These are phyloP conservation scores for Drosophila parthenogenetica DNA, from an alignment of 2,888 invertebrate genomes.

Conservation along the genomic window DNA sequence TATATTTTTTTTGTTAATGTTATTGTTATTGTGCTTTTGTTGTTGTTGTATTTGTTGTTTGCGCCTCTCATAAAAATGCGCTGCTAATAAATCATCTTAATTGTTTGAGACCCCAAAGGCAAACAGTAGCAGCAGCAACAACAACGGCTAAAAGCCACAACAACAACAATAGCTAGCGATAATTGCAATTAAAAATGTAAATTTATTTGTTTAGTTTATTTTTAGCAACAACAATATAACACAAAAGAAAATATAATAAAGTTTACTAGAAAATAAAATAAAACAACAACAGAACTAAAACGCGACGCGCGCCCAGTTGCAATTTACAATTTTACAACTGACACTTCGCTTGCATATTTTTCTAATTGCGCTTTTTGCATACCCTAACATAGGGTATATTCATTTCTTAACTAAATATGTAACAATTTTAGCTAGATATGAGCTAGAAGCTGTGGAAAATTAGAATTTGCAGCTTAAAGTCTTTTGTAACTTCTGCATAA, in stretches of 20 bases:
- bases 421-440: neutral
- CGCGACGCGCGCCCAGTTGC: constrained; percentile 74
- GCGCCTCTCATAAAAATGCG: constrained; percentile 71
- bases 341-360: constrained; percentile 69
- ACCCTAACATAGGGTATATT: neutral
- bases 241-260: constrained; percentile 31
- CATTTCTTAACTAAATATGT: neutral
- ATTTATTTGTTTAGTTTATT: constrained; percentile 75
- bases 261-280: constrained; percentile 20
- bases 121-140: constrained; percentile 67
- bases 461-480: too few relatives aligned
- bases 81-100: constrained; percentile 74
- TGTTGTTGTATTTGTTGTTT: constrained; percentile 26
- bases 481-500: too few relatives aligned
- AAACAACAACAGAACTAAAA: constrained; percentile 42
- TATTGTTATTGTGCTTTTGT: constrained; percentile 35
- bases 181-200: constrained; percentile 81
- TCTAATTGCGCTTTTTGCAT: constrained; percentile 55
- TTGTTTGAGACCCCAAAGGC: constrained; percentile 75
- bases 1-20: constrained; percentile 39
- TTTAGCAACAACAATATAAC: constrained; percentile 55
- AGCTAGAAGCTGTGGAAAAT: too few relatives aligned
- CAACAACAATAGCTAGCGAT: constrained; percentile 65
- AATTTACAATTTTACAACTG: constrained; percentile 67
- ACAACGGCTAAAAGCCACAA: too few relatives aligned